Evolutionary conservation across 2,797 vertebrate species (phyloP).

Genomic region (Micromesistius poutassou): DNA sequence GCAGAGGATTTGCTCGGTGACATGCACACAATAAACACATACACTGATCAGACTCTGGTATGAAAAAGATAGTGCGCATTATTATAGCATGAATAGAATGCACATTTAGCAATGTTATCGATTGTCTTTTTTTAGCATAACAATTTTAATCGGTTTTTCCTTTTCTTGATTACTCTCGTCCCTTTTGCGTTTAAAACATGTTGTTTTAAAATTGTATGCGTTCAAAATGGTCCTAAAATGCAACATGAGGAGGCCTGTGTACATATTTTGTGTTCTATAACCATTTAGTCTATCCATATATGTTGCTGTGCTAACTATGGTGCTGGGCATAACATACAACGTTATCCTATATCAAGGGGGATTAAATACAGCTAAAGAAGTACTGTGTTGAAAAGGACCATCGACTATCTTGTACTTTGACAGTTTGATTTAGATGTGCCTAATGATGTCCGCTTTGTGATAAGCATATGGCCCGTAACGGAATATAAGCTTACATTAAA

Average conservation of each 20-base stretch:
- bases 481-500: not conserved
- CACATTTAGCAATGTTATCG: not conserved
- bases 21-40: not conserved
- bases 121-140: not conserved
- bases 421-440: constrained; percentile 43
- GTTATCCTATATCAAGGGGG: not conserved
- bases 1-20: not conserved
- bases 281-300: not conserved
- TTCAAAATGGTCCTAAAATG: not conserved
- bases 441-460: constrained; percentile 38
- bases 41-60: not conserved
- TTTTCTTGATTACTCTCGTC: not conserved
- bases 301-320: not conserved
- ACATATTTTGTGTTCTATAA: not conserved
- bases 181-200: not conserved
- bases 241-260: not conserved
- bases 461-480: constrained; percentile 34
- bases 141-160: not conserved
- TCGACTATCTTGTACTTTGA: constrained; percentile 22
- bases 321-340: not conserved
- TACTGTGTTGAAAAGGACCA: constrained; percentile 9
- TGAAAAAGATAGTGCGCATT: not conserved
- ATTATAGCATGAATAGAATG: not conserved
- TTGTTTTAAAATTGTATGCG: not conserved
- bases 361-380: not conserved